These are phyloP conservation scores for Aphidius gifuensis DNA, from an alignment of 1,140 invertebrate genomes.

Conservation along the genomic window DNA sequence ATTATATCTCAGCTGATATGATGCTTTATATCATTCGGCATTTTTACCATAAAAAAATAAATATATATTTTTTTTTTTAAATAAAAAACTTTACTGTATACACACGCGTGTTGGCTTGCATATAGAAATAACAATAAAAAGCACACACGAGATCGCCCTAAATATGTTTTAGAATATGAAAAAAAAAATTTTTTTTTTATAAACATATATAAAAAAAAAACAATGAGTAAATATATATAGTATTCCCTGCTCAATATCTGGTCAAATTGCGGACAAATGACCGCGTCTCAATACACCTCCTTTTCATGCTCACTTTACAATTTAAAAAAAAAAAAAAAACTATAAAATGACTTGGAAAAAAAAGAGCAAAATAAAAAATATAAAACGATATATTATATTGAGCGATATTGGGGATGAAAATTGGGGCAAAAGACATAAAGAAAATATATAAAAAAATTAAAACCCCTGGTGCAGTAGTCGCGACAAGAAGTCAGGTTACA, in stretches of 20 bases:
- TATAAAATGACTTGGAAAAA: background rate
- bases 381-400: background rate
- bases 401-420: background rate
- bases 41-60: constrained; percentile 12
- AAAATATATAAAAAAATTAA: constrained; percentile 7
- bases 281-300: constrained; percentile 31
- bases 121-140: too few species aligned
- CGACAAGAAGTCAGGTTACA: too few species aligned
- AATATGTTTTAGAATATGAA: too few species aligned
- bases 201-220: constrained; percentile 7
- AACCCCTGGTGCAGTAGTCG: too few species aligned
- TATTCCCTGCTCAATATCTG: constrained; percentile 37
- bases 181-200: background rate
- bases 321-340: background rate
- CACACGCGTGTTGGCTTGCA: too few species aligned
- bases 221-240: constrained; percentile 33
- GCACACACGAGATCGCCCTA: too few species aligned
- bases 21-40: background rate
- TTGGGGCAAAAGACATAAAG: constrained; percentile 17
- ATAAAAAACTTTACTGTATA: constrained; percentile 1
- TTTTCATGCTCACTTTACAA: constrained; percentile 2
- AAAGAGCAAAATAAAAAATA: background rate
- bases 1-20: constrained; percentile 24
- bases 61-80: background rate
- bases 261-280: constrained; percentile 49